Evolutionary conservation across 2,888 invertebrate species (phyloP), one percentile per base, ranked within the genome.

Genomic region (Gisinianus flammeolus): DNA sequence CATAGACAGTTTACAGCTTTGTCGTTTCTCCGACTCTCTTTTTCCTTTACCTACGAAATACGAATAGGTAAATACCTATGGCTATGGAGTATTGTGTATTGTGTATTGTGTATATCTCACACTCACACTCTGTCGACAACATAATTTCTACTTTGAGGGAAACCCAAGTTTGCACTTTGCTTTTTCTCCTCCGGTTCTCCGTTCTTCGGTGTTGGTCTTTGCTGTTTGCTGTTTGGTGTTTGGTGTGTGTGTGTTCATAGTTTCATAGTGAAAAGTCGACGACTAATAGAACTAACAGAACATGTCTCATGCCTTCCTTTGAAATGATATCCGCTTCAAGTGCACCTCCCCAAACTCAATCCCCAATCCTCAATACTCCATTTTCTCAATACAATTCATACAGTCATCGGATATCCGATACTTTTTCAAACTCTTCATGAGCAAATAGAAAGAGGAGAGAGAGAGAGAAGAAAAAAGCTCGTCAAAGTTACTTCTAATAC

Each of bases 91-190:
- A n/a, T n/a, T n/a, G n/a, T n/a, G n/a, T n/a, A n/a, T n/a, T n/a
- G n/a, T n/a, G n/a, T n/a, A n/a, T n/a, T n/a, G n/a, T n/a, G n/a
- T n/a, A n/a, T n/a, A n/a, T n/a, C n/a, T n/a, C n/a, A n/a, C 58
- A n/a, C 3, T 24, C 22, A 1, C 22, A 2, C 58, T 2, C n/a
- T 58, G 58, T 58, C 2, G 58, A 58, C 62, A 72, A 72, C 72
- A 72, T 72, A 54, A 72, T 72, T 72, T 58, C 31, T 30, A 54
- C 30, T 56, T 58, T 44, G 54, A 54, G 54, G 44, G 26, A 28
- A 72, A 72, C 30, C 72, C 58, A 72, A 72, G 72, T 72, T 72
- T 72, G 72, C 72, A 72, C 72, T 72, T 72, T 72, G 22, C 6
- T 33, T 3, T 28, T 31, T n/a, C 52, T 54, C 70, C 30, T 24